These are phyloP conservation scores for Euura lappo DNA, from an alignment of 1,140 invertebrate genomes.

Conservation along the genomic window DNA sequence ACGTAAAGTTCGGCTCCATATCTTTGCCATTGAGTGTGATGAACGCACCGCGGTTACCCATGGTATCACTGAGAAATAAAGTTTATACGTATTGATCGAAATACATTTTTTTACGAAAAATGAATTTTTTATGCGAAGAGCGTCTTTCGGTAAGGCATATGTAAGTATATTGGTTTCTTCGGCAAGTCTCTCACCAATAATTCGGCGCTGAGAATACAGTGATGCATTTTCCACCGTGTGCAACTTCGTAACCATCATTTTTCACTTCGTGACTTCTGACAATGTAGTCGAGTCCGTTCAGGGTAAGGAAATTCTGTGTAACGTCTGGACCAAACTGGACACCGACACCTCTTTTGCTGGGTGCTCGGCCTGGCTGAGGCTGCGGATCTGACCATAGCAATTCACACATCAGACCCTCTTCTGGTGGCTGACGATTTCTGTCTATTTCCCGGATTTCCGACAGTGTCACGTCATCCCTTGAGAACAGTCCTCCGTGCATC, in stretches of 20 bases:
- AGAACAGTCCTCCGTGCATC: conserved; percentile 96
- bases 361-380: conserved; percentile 80
- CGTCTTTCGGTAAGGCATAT: background rate
- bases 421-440: conserved; percentile 95
- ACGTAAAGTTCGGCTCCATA: conserved; percentile 88
- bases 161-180: conserved; percentile 24
- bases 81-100: no score
- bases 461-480: conserved; percentile 86
- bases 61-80: conserved; percentile 84
- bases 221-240: conserved; percentile 93
- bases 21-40: conserved; percentile 93
- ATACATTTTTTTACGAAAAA: conserved; percentile 11
- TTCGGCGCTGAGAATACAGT: conserved; percentile 98
- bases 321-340: conserved; percentile 99
- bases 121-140: conserved; percentile 9
- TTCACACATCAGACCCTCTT: conserved; percentile 96
- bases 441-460: conserved; percentile 89
- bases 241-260: conserved; percentile 92
- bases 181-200: conserved; percentile 80
- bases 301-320: conserved; percentile 83
- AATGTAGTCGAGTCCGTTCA: conserved; percentile 91
- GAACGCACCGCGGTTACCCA: conserved; percentile 98
- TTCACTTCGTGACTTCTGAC: conserved; percentile 99
- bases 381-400: conserved; percentile 98
- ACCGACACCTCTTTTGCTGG: conserved; percentile 96